These are phyloP conservation scores for Dromiciops gliroides DNA, from an alignment of 2,113 vertebrate genomes.

Conservation along the genomic window DNA sequence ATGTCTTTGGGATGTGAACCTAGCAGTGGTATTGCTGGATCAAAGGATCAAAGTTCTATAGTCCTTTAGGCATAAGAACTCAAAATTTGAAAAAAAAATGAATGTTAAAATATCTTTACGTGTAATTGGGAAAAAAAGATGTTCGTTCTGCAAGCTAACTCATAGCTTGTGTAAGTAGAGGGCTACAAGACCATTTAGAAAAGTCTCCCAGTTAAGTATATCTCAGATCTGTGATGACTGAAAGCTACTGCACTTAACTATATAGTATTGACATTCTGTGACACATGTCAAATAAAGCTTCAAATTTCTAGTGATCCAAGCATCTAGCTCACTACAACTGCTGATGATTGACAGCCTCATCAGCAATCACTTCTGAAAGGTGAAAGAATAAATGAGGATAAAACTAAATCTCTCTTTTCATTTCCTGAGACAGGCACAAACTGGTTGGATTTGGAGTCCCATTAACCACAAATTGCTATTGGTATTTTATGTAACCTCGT, in stretches of 20 bases:
- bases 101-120: background rate
- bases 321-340: background rate
- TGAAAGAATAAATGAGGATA: background rate
- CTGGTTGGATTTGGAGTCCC: background rate
- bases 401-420: background rate
- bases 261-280: background rate
- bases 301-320: background rate
- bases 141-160: background rate
- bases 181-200: background rate
- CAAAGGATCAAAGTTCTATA: too few relatives aligned
- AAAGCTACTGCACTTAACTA: background rate
- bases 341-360: background rate
- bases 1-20: too few relatives aligned
- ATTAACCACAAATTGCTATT: background rate
- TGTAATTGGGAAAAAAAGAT: background rate
- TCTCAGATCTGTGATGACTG: background rate
- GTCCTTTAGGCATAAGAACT: too few relatives aligned
- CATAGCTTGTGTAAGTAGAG: background rate
- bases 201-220: background rate
- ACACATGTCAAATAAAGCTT: background rate
- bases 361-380: conserved; percentile 2
- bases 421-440: background rate
- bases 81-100: too few relatives aligned
- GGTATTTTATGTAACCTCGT: background rate
- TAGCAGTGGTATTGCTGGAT: too few relatives aligned